Base-by-base conservation (phyloP, 2,113 vertebrate species). In the Bos indicus region DNA sequence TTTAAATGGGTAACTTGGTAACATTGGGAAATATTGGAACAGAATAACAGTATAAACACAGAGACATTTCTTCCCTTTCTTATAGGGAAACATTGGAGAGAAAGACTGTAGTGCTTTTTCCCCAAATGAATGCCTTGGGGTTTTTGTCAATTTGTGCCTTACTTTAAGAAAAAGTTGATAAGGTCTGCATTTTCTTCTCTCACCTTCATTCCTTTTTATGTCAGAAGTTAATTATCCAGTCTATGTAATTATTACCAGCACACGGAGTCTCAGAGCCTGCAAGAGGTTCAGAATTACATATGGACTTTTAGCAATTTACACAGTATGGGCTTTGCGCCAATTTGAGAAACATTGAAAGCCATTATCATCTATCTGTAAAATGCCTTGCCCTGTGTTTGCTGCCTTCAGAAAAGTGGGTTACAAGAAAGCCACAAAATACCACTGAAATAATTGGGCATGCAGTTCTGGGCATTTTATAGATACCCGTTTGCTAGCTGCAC, bases 211-310 rank as follows among this genome's bases (percentile, higher is more conserved):
- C 85, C 97, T 94, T 98, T 98, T 88, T 93, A 93, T 97, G 97
- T 97, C 94, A 94, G 89, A 97, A 98, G 98, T 97, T 97, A 97
- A 98, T 97, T 98, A 94, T 93, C 97, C 74, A 51, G 62, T 91
- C 87, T 81, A 2, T 95, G 89, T 95, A 97, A 98, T 98, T 97
- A 98, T 97, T 98, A 93, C 48, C 43, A 74, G 94, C 64, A 95
- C 88, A 82, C 4, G 59, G 59, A 94, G 15, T 88, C 94, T 97
- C 33, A 6, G 89, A 92, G 64, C 36, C 92, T 90, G 95, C 57
- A 46, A 97, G 56, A 62, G 33, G 77, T 97, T 96, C 91, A 87
- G 85, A 97, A 90, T 82, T 97, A 96, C 64, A 92, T 5, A 0
- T 17, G 40, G 84, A 81, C 95, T 84, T 98, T 98, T 96, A 98